Conservation (phyloP, 2,797 vertebrate genomes). For the Saxicola maurus region DNA sequence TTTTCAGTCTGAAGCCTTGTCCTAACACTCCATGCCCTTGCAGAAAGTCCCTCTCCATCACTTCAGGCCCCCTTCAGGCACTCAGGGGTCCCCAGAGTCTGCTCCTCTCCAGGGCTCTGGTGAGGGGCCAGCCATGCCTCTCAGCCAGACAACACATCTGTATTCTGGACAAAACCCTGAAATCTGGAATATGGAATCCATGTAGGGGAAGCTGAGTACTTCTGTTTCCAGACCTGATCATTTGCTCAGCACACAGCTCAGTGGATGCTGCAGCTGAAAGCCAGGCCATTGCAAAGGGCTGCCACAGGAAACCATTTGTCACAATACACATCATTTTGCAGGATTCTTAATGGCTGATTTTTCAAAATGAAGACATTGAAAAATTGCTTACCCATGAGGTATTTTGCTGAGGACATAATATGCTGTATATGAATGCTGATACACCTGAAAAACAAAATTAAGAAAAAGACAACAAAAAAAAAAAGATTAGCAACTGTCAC, state of each 20-base stretch:
- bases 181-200: not conserved
- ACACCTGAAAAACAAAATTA: slow-evolving; percentile 79
- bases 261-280: not conserved
- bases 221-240: not conserved
- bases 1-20: not conserved
- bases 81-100: not conserved
- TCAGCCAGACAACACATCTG: not conserved
- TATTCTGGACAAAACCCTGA: not conserved
- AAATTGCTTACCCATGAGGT: slow-evolving; percentile 85
- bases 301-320: not conserved
- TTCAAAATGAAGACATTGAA: slow-evolving; percentile 34
- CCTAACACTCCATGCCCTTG: not conserved
- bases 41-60: not conserved
- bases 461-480: not conserved
- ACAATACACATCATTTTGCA: not conserved
- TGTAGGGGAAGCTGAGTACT: not conserved
- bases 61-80: not conserved
- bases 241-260: not conserved
- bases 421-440: slow-evolving; percentile 87
- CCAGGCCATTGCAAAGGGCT: not conserved
- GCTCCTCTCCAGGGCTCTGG: not conserved
- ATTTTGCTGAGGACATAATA: slow-evolving; percentile 95
- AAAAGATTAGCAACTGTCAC: slow-evolving; percentile 32
- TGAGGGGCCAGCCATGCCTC: not conserved
- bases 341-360: slow-evolving; percentile 5